phyloP scores from a whole-genome alignment of 2,113 vertebrate genomes.

The Corythaeola cristata region DNA sequence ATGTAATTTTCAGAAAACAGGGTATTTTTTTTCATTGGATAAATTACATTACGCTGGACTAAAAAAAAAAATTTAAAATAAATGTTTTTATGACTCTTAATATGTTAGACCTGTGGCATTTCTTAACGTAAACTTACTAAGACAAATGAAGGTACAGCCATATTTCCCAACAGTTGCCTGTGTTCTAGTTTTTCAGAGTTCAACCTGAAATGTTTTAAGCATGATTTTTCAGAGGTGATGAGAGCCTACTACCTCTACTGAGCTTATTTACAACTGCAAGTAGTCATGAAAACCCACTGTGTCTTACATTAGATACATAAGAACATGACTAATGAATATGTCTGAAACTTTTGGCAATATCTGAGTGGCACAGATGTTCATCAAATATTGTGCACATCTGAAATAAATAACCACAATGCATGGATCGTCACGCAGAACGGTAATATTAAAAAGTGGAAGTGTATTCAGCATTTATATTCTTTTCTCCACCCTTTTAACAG shows the following conservation, averaged over 20 bases:
- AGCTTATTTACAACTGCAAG: background rate
- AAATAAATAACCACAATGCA: background rate
- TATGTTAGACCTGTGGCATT: background rate
- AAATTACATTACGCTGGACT: background rate
- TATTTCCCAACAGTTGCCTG: background rate
- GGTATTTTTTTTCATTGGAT: background rate
- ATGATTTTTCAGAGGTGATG: background rate
- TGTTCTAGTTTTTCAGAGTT: background rate
- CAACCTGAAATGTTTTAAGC: background rate
- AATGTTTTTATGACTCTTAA: accelerated
- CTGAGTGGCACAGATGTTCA: background rate
- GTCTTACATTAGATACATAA: background rate
- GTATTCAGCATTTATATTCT: background rate
- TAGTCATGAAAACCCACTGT: background rate
- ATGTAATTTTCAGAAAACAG: background rate
- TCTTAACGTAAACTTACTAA: background rate
- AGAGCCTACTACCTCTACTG: background rate
- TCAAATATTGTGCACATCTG: background rate
- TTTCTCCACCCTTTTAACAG: background rate
- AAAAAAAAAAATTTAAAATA: background rate
- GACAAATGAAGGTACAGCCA: background rate
- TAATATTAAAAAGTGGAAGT: background rate
- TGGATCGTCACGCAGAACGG: background rate
- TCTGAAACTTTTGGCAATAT: background rate
- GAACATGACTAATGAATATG: background rate